phyloP scores from a whole-genome alignment of 2,797 vertebrate species.

The Artibeus lituratus region DNA sequence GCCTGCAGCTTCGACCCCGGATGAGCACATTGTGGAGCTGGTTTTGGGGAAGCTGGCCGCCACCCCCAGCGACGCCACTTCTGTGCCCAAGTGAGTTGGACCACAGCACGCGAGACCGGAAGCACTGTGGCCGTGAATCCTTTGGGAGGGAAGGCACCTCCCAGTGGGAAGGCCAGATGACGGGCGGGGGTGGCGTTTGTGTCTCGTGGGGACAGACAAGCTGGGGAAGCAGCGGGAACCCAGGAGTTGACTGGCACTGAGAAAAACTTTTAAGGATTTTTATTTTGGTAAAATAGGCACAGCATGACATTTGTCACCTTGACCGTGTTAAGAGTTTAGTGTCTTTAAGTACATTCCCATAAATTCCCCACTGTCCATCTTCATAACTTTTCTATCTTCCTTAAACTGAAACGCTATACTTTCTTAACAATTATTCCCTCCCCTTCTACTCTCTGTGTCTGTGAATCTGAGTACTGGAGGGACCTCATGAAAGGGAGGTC shows the following conservation, averaged over 20 bases:
- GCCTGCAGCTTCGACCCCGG: slow-evolving; percentile 73
- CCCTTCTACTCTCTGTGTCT: background rate
- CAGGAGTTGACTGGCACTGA: background rate
- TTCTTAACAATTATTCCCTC: accelerated
- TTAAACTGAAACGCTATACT: background rate
- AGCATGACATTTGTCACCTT: no score
- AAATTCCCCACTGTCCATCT: accelerated
- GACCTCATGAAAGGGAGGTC: accelerated
- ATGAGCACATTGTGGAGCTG: slow-evolving; percentile 85
- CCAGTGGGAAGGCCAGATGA: background rate
- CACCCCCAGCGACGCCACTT: slow-evolving; percentile 65
- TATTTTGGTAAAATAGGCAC: background rate
- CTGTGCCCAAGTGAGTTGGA: slow-evolving; percentile 82
- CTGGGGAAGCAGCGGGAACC: background rate
- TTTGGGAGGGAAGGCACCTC: no score
- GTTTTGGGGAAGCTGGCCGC: slow-evolving; percentile 84
- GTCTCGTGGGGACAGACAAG: accelerated
- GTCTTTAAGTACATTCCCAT: background rate
- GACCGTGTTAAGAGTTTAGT: no score
- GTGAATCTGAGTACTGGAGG: background rate
- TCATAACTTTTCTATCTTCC: background rate
- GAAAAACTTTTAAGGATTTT: background rate
- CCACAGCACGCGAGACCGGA: accelerated
- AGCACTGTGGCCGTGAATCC: accelerated
- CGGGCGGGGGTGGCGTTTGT: background rate